phyloP scores from a whole-genome alignment of 2,113 vertebrate species.

The Tupaia tana region DNA sequence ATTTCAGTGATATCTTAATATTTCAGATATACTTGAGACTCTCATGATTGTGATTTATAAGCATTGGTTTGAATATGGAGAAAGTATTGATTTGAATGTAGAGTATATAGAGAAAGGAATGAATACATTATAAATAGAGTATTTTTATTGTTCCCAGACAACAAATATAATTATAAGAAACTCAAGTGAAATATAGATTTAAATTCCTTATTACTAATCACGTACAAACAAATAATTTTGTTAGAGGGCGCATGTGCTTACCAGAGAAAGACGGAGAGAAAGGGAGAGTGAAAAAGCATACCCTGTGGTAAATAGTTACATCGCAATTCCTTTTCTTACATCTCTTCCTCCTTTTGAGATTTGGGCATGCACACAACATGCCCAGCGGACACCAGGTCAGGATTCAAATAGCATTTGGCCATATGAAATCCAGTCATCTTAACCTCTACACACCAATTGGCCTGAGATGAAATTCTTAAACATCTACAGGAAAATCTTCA shows the following conservation, averaged over 20 bases:
- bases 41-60: not conserved
- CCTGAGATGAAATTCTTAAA: not conserved
- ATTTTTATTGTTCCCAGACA: not conserved
- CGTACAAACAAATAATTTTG: not conserved
- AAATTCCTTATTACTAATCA: not conserved
- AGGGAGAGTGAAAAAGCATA: too few species aligned
- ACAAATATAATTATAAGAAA: not conserved
- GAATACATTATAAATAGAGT: not conserved
- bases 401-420: too few species aligned
- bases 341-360: too few species aligned
- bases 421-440: too few species aligned
- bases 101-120: not conserved
- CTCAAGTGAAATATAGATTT: not conserved
- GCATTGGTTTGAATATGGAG: not conserved
- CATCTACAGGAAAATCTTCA: not conserved
- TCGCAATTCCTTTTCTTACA: too few species aligned
- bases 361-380: too few species aligned
- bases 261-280: too few species aligned
- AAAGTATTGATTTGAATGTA: not conserved
- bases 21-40: not conserved
- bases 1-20: too few species aligned
- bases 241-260: too few species aligned
- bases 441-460: too few species aligned
- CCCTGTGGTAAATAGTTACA: too few species aligned
- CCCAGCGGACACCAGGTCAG: too few species aligned